These are phyloP conservation scores for Dromococcyx pavoninus DNA, from an alignment of 2,797 vertebrate genomes.

Conservation along the genomic window DNA sequence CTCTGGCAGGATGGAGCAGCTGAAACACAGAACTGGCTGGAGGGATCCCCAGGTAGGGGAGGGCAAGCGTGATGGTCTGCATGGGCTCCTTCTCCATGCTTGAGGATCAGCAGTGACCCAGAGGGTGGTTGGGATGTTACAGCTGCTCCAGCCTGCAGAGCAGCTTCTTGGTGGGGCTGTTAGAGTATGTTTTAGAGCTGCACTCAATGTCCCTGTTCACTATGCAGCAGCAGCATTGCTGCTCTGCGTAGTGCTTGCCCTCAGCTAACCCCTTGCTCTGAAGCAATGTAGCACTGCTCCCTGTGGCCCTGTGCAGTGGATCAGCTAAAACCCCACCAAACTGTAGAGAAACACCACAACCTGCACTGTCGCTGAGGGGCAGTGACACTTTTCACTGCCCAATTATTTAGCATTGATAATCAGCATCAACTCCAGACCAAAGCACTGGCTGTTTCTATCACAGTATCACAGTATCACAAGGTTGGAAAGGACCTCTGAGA, in stretches of 20 bases:
- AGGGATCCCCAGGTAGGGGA: neutral
- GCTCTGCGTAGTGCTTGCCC: neutral
- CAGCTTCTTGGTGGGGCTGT: neutral
- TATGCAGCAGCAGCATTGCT: neutral
- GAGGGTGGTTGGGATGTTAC: neutral
- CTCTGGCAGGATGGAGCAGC: neutral
- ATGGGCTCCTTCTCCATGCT: neutral
- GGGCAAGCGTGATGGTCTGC: neutral
- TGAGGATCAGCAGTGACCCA: neutral
- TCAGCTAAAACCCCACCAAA: neutral
- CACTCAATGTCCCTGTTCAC: neutral
- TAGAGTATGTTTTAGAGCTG: neutral
- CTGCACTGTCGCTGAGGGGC: neutral
- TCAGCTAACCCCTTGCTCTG: neutral
- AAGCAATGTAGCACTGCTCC: neutral
- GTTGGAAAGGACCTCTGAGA: no score
- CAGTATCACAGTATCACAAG: no score
- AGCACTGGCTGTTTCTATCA: neutral
- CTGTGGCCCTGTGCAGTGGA: neutral
- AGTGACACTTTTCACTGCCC: neutral
- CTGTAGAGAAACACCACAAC: neutral
- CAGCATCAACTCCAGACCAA: neutral
- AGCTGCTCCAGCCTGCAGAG: neutral
- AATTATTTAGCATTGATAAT: neutral
- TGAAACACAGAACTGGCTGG: neutral